These are phyloP conservation scores for Coreoperca whiteheadi DNA, from an alignment of 2,113 vertebrate species.

Conservation along the genomic window DNA sequence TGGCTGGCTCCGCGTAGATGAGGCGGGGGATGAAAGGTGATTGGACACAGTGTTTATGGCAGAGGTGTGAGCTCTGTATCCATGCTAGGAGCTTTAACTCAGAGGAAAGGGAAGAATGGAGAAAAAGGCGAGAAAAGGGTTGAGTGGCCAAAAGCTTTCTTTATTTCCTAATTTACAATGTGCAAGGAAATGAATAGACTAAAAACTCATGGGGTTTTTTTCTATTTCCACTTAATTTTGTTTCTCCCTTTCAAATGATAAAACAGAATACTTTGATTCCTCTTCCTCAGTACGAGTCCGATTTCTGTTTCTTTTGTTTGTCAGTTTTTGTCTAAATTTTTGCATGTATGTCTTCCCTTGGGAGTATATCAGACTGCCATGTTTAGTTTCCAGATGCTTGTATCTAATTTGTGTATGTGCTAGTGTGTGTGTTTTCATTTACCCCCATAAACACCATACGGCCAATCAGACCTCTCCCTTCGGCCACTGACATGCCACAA, in stretches of 20 bases:
- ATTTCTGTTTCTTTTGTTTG: background rate
- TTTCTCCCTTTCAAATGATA: constrained; percentile 5
- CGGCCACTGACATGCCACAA: constrained; percentile 18
- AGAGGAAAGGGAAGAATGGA: constrained; percentile 57
- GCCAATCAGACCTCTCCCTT: constrained; percentile 52
- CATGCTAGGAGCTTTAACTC: constrained; percentile 78
- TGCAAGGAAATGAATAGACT: constrained; percentile 1
- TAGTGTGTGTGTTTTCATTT: constrained; percentile 41
- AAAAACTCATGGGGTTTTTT: constrained; percentile 6
- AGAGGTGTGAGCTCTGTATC: constrained; percentile 82
- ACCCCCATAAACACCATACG: constrained; percentile 45
- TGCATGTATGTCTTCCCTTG: constrained; percentile 24
- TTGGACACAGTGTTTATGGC: constrained; percentile 80
- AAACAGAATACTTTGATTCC: constrained; percentile 21
- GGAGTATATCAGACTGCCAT: constrained; percentile 27
- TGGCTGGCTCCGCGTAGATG: constrained; percentile 64
- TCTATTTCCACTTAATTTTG: background rate
- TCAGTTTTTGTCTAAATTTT: constrained; percentile 18
- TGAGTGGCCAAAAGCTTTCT: constrained; percentile 28
- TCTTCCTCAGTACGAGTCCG: background rate
- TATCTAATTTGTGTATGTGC: constrained; percentile 30
- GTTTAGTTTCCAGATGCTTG: constrained; percentile 60
- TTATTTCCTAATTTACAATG: constrained; percentile 23
- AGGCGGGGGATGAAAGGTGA: constrained; percentile 78
- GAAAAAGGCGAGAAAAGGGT: constrained; percentile 45